These are phyloP conservation scores for Chrysopilus asiliformis DNA, from an alignment of 2,888 invertebrate species.

Conservation along the genomic window DNA sequence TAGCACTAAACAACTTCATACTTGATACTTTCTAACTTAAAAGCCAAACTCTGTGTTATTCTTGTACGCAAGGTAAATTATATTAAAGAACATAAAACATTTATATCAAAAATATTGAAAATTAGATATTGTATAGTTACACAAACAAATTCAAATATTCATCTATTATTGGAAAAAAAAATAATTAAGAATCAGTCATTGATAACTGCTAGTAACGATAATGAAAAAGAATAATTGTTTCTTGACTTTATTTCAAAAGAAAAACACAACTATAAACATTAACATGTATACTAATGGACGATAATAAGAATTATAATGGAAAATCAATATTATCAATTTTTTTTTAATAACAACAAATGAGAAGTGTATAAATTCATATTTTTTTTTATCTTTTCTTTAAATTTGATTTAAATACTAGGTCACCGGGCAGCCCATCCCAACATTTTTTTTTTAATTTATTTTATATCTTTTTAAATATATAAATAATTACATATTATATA, in stretches of 20 bases:
- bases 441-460: conserved; percentile 27
- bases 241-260: no score
- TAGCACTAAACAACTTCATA: no score
- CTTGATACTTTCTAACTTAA: no score
- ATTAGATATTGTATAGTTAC: no score
- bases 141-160: no score
- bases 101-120: no score
- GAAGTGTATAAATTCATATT: background rate
- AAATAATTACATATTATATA: no score
- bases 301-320: background rate
- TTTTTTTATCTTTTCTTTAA: conserved; percentile 2
- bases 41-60: no score
- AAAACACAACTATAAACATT: conserved; percentile 1
- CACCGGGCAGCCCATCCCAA: conserved; percentile 40
- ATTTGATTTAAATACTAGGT: conserved; percentile 19
- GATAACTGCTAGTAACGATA: background rate
- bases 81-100: no score
- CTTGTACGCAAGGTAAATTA: no score
- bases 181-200: background rate
- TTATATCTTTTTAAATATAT: conserved; percentile 7
- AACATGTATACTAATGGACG: background rate
- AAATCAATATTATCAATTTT: background rate
- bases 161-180: no score
- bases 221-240: no score
- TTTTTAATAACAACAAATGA: background rate